Conservation (phyloP, 2,113 vertebrate species). For the Cephalopterus ornatus region DNA sequence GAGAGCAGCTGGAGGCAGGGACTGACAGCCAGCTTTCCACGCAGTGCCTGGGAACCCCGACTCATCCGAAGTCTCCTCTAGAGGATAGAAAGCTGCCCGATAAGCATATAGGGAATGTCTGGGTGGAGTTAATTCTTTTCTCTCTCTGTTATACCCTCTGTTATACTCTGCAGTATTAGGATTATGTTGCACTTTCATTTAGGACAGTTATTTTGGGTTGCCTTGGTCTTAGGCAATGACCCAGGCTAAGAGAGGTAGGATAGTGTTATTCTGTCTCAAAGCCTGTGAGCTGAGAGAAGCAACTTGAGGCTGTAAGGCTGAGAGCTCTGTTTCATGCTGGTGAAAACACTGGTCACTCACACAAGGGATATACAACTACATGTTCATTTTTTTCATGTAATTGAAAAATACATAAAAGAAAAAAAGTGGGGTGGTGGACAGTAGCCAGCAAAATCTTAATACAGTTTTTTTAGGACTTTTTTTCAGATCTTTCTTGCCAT, state of each 20-base stretch:
- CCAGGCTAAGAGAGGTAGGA: not conserved
- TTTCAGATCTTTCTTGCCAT: not conserved
- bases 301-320: not conserved
- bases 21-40: not conserved
- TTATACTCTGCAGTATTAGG: not conserved
- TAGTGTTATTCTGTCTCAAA: not conserved
- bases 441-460: not conserved
- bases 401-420: not conserved
- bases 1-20: not conserved
- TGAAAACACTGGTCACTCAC: not conserved
- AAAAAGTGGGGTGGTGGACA: too few relatives aligned
- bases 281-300: not conserved
- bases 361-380: not conserved
- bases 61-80: not conserved
- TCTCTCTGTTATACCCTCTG: not conserved
- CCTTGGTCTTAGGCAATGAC: not conserved
- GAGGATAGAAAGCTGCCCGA: not conserved
- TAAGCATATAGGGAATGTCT: not conserved
- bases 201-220: accelerated
- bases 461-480: not conserved
- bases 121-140: not conserved
- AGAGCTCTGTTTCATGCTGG: not conserved
- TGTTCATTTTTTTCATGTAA: accelerated
- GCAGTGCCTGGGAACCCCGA: accelerated
- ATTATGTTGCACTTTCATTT: not conserved